These are phyloP conservation scores for Ecdyonurus torrentis DNA, from an alignment of 2,888 invertebrate genomes.

Conservation along the genomic window DNA sequence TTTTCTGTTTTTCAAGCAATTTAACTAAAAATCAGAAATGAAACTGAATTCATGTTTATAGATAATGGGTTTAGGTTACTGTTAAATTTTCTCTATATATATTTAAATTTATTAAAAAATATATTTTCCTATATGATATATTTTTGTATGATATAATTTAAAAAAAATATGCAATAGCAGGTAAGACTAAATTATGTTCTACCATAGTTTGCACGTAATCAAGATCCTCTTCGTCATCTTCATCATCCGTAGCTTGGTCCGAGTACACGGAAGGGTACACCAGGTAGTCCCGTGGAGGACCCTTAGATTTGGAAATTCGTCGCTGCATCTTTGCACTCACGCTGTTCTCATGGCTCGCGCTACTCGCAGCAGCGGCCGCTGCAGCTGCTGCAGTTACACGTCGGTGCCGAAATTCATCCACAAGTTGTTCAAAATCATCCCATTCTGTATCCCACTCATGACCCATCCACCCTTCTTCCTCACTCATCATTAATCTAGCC, in stretches of 20 bases:
- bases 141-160: too few species aligned
- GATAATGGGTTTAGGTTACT: too few species aligned
- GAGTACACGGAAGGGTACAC: conserved; percentile 7
- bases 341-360: conserved; percentile 2
- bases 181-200: too few species aligned
- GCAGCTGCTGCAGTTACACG: conserved; percentile 13
- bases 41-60: too few species aligned
- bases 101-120: too few species aligned
- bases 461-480: too few species aligned
- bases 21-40: too few species aligned
- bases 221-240: conserved; percentile 22
- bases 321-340: conserved; percentile 4
- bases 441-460: conserved; percentile 39
- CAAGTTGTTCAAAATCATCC: conserved; percentile 38
- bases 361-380: conserved; percentile 12
- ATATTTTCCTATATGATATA: too few species aligned
- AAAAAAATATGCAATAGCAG: too few species aligned
- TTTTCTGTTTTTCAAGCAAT: too few species aligned
- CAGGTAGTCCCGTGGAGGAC: conserved; percentile 5
- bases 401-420: conserved; percentile 28
- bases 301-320: neutral
- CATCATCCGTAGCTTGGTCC: neutral
- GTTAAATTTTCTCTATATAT: too few species aligned
- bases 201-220: conserved; percentile 29
- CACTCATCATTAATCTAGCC: too few species aligned